A percentile compares a stretch with the other conserved stretches of the same genome.
These are phyloP conservation scores for Nephrocerus scutellatus DNA, from an alignment of 2,888 invertebrate species.

Conservation along the genomic window DNA sequence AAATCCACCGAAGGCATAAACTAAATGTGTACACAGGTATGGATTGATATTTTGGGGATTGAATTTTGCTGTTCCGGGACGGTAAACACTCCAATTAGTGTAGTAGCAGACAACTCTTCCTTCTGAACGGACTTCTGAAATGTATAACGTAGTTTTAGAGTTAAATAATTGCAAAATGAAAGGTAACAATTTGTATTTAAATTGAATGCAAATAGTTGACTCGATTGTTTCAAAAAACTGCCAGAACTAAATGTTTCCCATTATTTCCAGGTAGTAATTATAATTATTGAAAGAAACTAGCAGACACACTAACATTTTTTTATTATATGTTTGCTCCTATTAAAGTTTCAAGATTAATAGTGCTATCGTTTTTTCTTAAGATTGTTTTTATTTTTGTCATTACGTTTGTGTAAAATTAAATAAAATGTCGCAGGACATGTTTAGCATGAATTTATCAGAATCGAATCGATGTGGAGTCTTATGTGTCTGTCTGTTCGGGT, in stretches of 20 bases:
- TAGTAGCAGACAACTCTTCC: slow-evolving; percentile 84
- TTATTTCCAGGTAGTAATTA: too few species aligned
- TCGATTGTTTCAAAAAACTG: background rate
- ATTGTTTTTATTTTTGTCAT: too few species aligned
- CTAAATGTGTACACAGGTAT: slow-evolving; percentile 85
- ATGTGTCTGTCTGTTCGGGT: too few species aligned
- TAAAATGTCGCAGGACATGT: too few species aligned
- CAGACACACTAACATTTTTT: too few species aligned
- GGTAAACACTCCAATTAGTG: slow-evolving; percentile 89
- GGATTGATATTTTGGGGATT: slow-evolving; percentile 92
- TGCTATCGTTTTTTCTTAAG: too few species aligned
- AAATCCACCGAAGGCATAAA: slow-evolving; percentile 89
- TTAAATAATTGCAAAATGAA: background rate
- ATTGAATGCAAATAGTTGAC: background rate
- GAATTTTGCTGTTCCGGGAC: slow-evolving; percentile 84
- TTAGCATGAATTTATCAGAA: too few species aligned
- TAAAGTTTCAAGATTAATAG: too few species aligned
- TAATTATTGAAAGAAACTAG: too few species aligned
- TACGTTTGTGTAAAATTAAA: too few species aligned
- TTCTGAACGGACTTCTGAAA: slow-evolving; percentile 49
- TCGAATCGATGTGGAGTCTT: too few species aligned
- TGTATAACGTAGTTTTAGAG: slow-evolving; percentile 7
- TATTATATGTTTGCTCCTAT: background rate
- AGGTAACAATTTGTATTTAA: background rate
- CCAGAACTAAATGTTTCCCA: too few species aligned